Conservation (phyloP, 2,113 vertebrate genomes). For the Muntiacus muntjak region DNA sequence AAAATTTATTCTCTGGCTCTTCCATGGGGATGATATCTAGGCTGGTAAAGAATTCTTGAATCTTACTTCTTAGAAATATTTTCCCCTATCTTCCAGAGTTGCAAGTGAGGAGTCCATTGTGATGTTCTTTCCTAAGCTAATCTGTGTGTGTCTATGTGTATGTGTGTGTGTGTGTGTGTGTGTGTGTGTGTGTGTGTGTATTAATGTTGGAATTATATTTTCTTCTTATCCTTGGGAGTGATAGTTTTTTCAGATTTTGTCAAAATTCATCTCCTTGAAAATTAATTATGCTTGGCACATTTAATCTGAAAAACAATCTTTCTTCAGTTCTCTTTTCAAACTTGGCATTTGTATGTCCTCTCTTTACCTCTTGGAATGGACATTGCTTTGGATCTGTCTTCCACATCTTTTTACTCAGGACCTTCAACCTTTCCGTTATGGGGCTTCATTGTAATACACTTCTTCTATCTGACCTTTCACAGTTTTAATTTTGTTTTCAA, state of each 20-base stretch:
- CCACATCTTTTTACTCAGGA: neutral
- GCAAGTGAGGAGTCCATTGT: neutral
- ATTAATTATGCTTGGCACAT: neutral
- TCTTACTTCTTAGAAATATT: neutral
- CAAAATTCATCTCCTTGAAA: neutral
- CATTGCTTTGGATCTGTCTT: neutral
- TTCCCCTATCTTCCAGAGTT: neutral
- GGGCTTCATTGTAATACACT: neutral
- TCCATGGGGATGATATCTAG: neutral
- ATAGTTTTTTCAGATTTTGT: neutral
- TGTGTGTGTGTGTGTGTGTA: neutral
- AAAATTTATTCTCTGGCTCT: neutral
- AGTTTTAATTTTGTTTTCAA: neutral
- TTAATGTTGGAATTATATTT: neutral
- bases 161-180: neutral
- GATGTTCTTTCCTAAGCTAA: neutral
- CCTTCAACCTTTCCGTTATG: neutral
- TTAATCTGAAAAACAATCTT: neutral
- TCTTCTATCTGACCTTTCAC: neutral
- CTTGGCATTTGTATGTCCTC: neutral
- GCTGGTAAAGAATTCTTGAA: conserved; percentile 23
- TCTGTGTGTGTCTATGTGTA: neutral
- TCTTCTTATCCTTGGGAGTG: neutral
- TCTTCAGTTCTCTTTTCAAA: neutral
- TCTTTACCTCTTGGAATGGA: neutral